Base-by-base conservation (phyloP, 2,888 invertebrate species). In the Coremacera marginata region DNA sequence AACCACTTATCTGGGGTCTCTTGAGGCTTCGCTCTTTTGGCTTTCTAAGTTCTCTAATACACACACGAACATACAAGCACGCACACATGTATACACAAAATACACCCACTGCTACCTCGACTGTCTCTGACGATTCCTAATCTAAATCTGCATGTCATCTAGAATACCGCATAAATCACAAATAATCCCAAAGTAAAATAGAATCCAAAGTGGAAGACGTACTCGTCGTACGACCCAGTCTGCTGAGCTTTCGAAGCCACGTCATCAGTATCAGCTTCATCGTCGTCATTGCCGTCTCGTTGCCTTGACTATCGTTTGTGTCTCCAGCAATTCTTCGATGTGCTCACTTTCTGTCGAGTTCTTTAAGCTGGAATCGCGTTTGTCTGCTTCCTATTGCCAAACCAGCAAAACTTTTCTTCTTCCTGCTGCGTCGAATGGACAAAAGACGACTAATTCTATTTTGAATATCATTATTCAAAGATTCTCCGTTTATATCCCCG, bases 141-240 rank as follows among this genome's bases (percentile, higher is more conserved):
- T 86, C 86, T 86, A 85, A 87, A 87, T 87, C 87, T 87, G 86
- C 86, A 86, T 87, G 87, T 87, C 87, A 87, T 85, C 87, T 86
- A 80, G 83, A 87, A 84, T 84, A 84, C 85, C 87, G 87, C 87
- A 87, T 87, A 87, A 87, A 87, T 87, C 87, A 87, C 86, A 85
- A 86, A 85, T 87, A 87, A 87, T 87, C 87, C 87, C 83, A 83
- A 85, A 86, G 82, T 85, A 86, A 86, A 86, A 86, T 84, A 85
- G 70, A 78, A 73, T 70, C 31, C 14, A 51, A 52, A 73, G 52
- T 55, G 67, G n/a, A 25, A 62, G 51, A 51, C 19, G 65, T 55
- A 72, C 37, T 19, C 8, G 27, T 76, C 57, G 11, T n/a, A 60
- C 60, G 52, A 57, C 22, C 19, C 49, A 65, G 14, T 49, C 27